Evolutionary conservation across 2,113 vertebrate species (phyloP).

Genomic region (Barbus barbus): DNA sequence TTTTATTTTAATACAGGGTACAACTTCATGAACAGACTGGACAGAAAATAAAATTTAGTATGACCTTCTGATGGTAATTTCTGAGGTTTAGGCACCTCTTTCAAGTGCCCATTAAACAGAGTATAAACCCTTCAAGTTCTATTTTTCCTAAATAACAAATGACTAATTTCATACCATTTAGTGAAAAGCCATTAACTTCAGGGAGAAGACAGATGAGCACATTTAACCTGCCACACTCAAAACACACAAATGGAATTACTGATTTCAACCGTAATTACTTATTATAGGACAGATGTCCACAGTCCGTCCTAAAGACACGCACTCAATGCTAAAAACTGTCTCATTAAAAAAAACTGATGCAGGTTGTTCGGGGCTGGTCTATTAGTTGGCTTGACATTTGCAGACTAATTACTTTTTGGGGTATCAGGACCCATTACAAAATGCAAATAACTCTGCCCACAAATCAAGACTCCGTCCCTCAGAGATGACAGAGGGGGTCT

Average conservation of each 20-base stretch:
- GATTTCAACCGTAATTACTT: slow-evolving; percentile 11
- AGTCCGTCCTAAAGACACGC: slow-evolving; percentile 52
- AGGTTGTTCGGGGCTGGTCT: slow-evolving; percentile 48
- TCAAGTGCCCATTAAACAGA: no score
- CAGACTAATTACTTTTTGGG: slow-evolving; percentile 61
- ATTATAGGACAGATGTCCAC: slow-evolving; percentile 37
- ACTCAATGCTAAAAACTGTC: slow-evolving; percentile 55
- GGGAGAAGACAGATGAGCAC: background rate
- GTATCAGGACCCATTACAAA: background rate
- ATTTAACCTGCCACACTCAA: background rate
- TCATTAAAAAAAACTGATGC: slow-evolving; percentile 60
- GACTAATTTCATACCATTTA: background rate
- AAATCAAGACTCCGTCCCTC: background rate
- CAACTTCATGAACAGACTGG: no score
- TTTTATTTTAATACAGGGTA: no score
- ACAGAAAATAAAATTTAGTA: no score
- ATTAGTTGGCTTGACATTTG: slow-evolving; percentile 68
- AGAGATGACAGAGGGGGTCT: background rate
- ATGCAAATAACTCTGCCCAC: slow-evolving; percentile 30
- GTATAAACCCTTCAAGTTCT: no score
- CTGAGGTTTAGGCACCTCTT: no score
- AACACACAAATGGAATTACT: background rate
- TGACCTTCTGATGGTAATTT: no score
- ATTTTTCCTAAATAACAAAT: background rate
- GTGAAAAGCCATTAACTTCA: background rate